Evolutionary conservation across 2,888 invertebrate genomes (phyloP).

Genomic region (Parapristionchus giblindavisi): DNA sequence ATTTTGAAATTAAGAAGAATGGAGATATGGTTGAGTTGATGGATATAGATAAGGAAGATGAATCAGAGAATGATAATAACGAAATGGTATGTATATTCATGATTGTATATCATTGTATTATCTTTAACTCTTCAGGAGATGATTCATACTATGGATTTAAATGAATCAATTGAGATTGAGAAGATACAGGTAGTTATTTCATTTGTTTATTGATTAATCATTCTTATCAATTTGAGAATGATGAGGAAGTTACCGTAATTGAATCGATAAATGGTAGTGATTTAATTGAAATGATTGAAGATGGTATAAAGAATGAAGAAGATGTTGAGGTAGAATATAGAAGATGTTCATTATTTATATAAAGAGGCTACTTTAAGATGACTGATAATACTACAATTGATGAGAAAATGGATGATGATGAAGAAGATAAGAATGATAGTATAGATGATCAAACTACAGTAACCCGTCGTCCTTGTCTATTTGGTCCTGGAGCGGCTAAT

Average conservation of each 20-base stretch:
- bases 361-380: not conserved
- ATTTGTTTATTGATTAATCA: no score
- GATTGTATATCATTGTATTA: no score
- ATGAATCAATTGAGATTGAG: no score
- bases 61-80: not conserved
- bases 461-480: constrained; percentile 5
- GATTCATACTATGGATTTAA: no score
- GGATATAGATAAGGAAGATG: not conserved
- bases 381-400: not conserved
- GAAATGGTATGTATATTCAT: not conserved
- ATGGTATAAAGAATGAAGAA: not conserved
- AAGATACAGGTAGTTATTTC: no score
- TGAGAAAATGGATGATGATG: not conserved
- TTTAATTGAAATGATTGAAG: not conserved
- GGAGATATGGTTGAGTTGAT: not conserved
- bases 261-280: not conserved
- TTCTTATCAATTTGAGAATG: no score
- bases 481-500: constrained; percentile 14
- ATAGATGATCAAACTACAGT: not conserved
- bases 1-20: no score
- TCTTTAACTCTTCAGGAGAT: no score
- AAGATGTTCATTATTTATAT: not conserved
- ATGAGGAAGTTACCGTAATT: not conserved
- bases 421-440: not conserved
- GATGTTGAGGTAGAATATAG: not conserved